These are phyloP conservation scores for Urophycis tenuis DNA, from an alignment of 2,797 vertebrate genomes.

Conservation along the genomic window DNA sequence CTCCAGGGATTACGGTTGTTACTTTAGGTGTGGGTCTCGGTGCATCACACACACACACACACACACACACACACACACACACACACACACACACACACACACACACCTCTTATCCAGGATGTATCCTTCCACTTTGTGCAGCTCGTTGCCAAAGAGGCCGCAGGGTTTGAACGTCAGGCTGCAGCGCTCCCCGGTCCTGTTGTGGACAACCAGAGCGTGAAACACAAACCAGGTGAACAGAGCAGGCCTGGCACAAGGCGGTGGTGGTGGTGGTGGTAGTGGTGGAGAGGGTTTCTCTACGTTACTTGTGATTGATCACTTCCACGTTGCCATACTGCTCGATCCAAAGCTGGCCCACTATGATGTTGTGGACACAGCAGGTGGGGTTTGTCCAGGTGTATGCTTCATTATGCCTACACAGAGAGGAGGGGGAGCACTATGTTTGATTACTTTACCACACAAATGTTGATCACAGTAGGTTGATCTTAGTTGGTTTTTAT, in stretches of 20 bases:
- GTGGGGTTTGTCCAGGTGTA: conserved; percentile 98
- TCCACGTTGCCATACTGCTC: conserved; percentile 96
- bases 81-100: conserved; percentile 53
- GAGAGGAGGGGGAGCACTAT: conserved; percentile 1
- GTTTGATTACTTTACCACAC: too few species aligned
- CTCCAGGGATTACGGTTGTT: neutral
- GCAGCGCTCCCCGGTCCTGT: conserved; percentile 92
- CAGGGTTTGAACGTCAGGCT: conserved; percentile 90
- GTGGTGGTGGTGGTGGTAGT: neutral
- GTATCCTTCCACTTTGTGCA: conserved; percentile 97
- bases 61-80: conserved; percentile 65
- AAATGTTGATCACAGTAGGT: neutral
- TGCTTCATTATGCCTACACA: conserved; percentile 83
- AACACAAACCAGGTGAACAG: conserved; percentile 2
- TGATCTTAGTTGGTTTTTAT: too few species aligned
- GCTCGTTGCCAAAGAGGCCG: conserved; percentile 93
- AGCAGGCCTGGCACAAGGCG: neutral
- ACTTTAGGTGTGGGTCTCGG: neutral
- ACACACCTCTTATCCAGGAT: conserved; percentile 93
- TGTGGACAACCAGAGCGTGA: conserved; percentile 37
- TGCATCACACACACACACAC: neutral
- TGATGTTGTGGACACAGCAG: conserved; percentile 97
- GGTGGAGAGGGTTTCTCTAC: neutral
- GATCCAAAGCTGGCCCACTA: conserved; percentile 97
- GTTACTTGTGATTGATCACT: conserved; percentile 95